Base-by-base conservation (phyloP, 1,140 invertebrate species). In the Drosophila tani region DNA sequence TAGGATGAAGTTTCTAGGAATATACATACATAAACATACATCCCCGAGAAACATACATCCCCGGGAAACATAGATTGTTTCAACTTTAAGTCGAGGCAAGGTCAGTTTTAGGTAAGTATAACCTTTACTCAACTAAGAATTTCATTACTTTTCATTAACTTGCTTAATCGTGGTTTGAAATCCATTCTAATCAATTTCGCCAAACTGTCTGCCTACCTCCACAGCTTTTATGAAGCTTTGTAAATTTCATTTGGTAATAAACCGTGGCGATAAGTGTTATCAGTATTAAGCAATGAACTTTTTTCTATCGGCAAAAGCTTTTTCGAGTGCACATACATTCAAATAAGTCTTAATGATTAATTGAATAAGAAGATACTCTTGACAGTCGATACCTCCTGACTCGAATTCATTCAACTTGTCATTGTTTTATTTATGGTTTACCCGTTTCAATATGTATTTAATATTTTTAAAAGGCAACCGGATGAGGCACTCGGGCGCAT, bases 401-500 rank as follows among this genome's bases (percentile, higher is more conserved):
- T 40, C 3, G 2, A 41, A 41, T n/a, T 41, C 2, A 41, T 41
- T 41, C 40, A 41, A n/a, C 40, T 11, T 35, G 2, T 11, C 24
- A 17, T 27, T 3, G 32, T 35, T 15, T n/a, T 9, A 49, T 27
- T 24, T 49, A 49, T 49, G 21, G 47, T 49, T 49, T n/a, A 21
- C 14, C 35, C 14, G 32, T 14, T n/a, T 17, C 19, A 2, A 40
- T 27, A 12, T 19, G 7, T 40, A 40, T 38, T 19, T 17, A 6
- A 51, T 45, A 53, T 55, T 45, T 21, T 46, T 46, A 15, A 19
- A 46, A 70, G 47, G 38, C 29, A 38, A 38, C 64, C 67, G 64
- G 67, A 70, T 68, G 64, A 46, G n/a, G 27, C 46, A 68, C 47
- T 51, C 46, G 62, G 19, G 24, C 35, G 24, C 62, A 50, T 66